These are phyloP conservation scores for Pachypsylla venusta DNA, from an alignment of 1,140 invertebrate genomes.

Conservation along the genomic window DNA sequence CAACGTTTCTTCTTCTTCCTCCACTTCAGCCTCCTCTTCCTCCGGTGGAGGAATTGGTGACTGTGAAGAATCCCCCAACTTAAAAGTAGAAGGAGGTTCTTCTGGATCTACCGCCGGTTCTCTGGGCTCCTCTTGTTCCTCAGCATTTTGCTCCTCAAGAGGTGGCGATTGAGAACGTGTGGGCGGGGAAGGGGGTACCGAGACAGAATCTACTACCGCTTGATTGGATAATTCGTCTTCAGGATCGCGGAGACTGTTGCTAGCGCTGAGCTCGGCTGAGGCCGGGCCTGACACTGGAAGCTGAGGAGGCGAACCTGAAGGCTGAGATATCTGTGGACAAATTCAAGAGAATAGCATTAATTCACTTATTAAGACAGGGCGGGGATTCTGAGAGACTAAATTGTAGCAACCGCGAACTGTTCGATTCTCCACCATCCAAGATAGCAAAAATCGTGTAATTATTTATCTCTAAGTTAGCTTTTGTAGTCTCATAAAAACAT, in stretches of 20 bases:
- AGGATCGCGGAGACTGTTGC: conserved; percentile 5
- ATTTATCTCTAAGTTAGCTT: too few species aligned
- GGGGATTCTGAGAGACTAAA: too few species aligned
- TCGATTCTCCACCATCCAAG: too few species aligned
- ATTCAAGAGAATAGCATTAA: neutral
- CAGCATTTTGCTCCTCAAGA: conserved; percentile 6
- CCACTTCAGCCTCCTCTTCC: conserved; percentile 1
- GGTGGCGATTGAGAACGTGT: neutral
- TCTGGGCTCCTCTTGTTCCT: conserved; percentile 3
- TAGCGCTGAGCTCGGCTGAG: neutral
- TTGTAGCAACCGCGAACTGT: too few species aligned
- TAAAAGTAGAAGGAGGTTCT: neutral
- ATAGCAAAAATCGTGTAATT: too few species aligned
- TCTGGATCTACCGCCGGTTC: neutral
- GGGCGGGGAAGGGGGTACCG: conserved; percentile 5
- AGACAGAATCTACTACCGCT: neutral
- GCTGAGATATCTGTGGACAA: conserved; percentile 3
- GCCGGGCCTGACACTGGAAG: neutral
- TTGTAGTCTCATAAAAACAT: too few species aligned
- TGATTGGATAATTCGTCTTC: neutral
- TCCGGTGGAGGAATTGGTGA: neutral
- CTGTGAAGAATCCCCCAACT: neutral
- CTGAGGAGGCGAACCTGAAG: conserved; percentile 8
- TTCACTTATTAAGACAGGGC: too few species aligned
- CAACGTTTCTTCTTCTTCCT: neutral